These are phyloP conservation scores for Polyommatus iphigenia DNA, from an alignment of 2,888 invertebrate species.

Conservation along the genomic window DNA sequence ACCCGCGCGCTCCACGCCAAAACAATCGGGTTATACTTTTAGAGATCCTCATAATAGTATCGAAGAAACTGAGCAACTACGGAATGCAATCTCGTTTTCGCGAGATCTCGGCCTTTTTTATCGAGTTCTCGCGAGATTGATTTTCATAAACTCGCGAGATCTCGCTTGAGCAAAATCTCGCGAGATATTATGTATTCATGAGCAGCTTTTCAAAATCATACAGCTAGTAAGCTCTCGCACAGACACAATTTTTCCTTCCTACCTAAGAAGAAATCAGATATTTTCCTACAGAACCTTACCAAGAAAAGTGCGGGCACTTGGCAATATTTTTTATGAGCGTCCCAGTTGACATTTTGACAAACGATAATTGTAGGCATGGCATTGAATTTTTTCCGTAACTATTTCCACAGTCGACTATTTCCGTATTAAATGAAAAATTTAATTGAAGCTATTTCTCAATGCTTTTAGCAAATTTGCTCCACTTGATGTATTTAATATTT, in stretches of 20 bases:
- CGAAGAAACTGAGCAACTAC: background rate
- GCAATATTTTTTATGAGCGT: background rate
- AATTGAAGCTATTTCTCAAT: slow-evolving; percentile 5
- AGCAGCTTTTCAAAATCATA: too few relatives aligned
- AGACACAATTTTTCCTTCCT: too few relatives aligned
- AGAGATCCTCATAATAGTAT: slow-evolving; percentile 14
- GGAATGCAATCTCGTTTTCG: background rate
- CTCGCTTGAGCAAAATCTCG: too few relatives aligned
- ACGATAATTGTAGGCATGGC: slow-evolving; percentile 24
- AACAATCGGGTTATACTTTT: slow-evolving; percentile 26
- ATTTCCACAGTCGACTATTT: background rate
- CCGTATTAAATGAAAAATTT: slow-evolving; percentile 4
- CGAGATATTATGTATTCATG: too few relatives aligned
- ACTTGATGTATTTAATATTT: background rate
- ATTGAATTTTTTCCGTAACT: slow-evolving; percentile 27
- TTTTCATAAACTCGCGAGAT: too few relatives aligned
- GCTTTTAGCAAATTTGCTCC: background rate
- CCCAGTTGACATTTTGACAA: slow-evolving; percentile 18
- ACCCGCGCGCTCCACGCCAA: slow-evolving; percentile 43
- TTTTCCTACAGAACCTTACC: background rate
- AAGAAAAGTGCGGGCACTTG: background rate
- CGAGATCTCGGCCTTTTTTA: too few relatives aligned
- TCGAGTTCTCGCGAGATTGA: too few relatives aligned
- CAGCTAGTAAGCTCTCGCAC: too few relatives aligned
- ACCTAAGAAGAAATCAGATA: too few relatives aligned